Conservation (phyloP, 1,140 invertebrate species). For the Saxidomus purpurata region DNA sequence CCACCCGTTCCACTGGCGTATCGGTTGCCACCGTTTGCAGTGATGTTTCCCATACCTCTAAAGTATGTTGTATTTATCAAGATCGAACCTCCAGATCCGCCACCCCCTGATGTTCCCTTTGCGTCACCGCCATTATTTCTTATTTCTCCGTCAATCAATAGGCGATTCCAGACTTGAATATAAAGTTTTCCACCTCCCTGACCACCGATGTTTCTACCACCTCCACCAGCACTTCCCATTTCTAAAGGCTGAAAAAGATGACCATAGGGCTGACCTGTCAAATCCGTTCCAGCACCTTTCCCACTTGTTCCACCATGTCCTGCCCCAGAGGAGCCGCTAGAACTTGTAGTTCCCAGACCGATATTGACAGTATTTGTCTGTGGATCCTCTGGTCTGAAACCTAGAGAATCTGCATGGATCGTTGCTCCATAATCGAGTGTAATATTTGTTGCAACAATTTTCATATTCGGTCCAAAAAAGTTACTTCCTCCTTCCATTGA, state of each 20-base stretch:
- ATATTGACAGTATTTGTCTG: slow-evolving; percentile 65
- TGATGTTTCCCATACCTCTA: slow-evolving; percentile 77
- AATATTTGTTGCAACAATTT: slow-evolving; percentile 73
- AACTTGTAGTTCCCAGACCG: slow-evolving; percentile 71
- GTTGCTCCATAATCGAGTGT: slow-evolving; percentile 79
- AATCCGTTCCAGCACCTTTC: slow-evolving; percentile 70
- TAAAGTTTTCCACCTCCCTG: slow-evolving; percentile 75
- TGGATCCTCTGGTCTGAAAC: slow-evolving; percentile 72
- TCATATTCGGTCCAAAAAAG: slow-evolving; percentile 75
- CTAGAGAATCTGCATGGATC: slow-evolving; percentile 75
- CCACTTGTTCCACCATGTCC: slow-evolving; percentile 81
- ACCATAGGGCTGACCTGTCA: slow-evolving; percentile 80
- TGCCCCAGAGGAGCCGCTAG: slow-evolving; percentile 77
- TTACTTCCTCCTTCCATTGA: slow-evolving; percentile 80
- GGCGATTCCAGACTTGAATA: slow-evolving; percentile 70
- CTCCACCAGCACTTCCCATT: slow-evolving; percentile 80
- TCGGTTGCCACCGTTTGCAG: slow-evolving; percentile 78
- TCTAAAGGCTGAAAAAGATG: slow-evolving; percentile 77
- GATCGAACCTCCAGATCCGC: slow-evolving; percentile 78
- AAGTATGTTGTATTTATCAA: slow-evolving; percentile 73
- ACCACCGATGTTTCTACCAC: slow-evolving; percentile 70
- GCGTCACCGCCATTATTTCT: slow-evolving; percentile 74
- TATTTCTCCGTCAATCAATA: slow-evolving; percentile 78
- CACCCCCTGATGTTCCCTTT: slow-evolving; percentile 68
- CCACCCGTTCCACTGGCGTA: slow-evolving; percentile 74